Evolutionary conservation across 2,113 vertebrate species (phyloP).

Genomic region (Melanerpes aurifrons): DNA sequence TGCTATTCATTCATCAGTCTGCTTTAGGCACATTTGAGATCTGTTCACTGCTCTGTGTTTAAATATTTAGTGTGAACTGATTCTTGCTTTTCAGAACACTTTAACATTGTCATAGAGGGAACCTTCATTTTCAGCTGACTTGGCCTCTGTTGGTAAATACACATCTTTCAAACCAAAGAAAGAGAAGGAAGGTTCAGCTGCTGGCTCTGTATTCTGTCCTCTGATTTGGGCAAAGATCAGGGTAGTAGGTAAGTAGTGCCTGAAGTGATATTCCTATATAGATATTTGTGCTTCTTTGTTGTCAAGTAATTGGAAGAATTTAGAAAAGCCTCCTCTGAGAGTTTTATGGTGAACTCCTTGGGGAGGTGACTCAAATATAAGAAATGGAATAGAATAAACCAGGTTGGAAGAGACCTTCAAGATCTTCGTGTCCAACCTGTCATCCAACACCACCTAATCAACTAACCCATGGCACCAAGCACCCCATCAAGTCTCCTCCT

Average conservation of each 20-base stretch:
- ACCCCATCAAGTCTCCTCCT: too few species aligned
- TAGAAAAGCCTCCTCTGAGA: neutral
- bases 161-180: neutral
- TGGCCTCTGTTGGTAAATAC: neutral
- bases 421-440: too few species aligned
- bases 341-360: neutral
- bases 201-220: neutral
- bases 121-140: neutral
- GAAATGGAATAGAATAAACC: neutral
- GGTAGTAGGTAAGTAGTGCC: neutral
- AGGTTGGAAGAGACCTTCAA: too few species aligned
- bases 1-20: neutral
- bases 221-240: neutral
- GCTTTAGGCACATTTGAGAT: neutral
- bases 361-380: neutral
- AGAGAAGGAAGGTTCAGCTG: neutral
- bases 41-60: neutral
- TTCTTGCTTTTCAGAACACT: constrained; percentile 4
- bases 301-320: neutral
- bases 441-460: too few species aligned
- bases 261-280: neutral
- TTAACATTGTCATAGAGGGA: neutral
- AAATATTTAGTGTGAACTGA: neutral
- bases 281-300: neutral
- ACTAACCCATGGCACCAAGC: too few species aligned